phyloP scores from a whole-genome alignment of 2,113 vertebrate genomes.

The Morone saxatilis region DNA sequence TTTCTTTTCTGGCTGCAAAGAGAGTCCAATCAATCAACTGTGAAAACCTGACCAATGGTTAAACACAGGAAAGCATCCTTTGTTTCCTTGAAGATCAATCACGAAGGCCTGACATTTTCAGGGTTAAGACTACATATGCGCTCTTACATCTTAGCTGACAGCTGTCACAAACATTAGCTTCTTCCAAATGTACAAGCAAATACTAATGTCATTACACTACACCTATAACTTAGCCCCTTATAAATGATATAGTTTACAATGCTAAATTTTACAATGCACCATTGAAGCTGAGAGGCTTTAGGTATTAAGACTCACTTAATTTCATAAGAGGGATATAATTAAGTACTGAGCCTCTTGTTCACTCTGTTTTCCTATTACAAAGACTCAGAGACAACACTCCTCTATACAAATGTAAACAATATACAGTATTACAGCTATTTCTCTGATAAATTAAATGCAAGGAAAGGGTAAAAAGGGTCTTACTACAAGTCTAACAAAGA shows the following conservation, averaged over 20 bases:
- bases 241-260: background rate
- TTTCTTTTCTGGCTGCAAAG: slow-evolving; percentile 64
- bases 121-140: slow-evolving; percentile 35
- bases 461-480: background rate
- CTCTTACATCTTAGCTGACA: slow-evolving; percentile 46
- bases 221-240: background rate
- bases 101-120: slow-evolving; percentile 45
- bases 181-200: slow-evolving; percentile 7
- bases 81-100: slow-evolving; percentile 74
- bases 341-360: slow-evolving; percentile 26
- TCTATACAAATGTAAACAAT: background rate
- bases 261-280: slow-evolving; percentile 11
- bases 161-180: slow-evolving; percentile 34
- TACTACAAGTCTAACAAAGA: slow-evolving; percentile 19
- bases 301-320: slow-evolving; percentile 41
- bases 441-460: background rate
- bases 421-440: background rate
- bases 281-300: slow-evolving; percentile 24
- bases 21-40: slow-evolving; percentile 74
- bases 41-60: slow-evolving; percentile 67
- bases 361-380: slow-evolving; percentile 14
- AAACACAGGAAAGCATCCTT: slow-evolving; percentile 67
- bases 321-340: slow-evolving; percentile 48
- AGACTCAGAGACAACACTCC: slow-evolving; percentile 11
- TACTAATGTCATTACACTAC: slow-evolving; percentile 12